Evolutionary conservation across 2,797 vertebrate species (phyloP).

Genomic region (Eutrigla gurnardus): DNA sequence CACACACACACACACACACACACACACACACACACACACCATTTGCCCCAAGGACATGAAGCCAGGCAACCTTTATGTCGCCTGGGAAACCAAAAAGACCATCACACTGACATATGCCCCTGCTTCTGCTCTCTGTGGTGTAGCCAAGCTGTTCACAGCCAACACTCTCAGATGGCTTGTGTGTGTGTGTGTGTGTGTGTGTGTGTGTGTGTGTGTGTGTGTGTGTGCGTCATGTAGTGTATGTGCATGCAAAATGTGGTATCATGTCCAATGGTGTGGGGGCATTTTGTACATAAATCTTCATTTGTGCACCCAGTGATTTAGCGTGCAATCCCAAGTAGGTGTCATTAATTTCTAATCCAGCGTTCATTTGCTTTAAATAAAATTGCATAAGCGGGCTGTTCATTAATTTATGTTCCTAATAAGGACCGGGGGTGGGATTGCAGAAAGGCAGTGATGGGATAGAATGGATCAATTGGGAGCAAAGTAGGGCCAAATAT

Average conservation of each 20-base stretch:
- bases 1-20: constrained; percentile 25
- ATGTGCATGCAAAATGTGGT: constrained; percentile 65
- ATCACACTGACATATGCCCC: constrained; percentile 85
- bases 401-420: constrained; percentile 43
- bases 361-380: constrained; percentile 48
- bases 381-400: constrained; percentile 37
- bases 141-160: constrained; percentile 83
- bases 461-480: constrained; percentile 55
- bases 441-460: constrained; percentile 25
- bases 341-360: constrained; percentile 64
- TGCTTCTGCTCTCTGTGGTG: constrained; percentile 83
- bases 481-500: constrained; percentile 45
- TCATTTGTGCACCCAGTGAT: constrained; percentile 69
- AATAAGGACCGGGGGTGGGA: constrained; percentile 42
- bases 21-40: constrained; percentile 33
- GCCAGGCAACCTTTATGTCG: constrained; percentile 84
- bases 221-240: constrained; percentile 30
- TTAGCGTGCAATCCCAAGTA: constrained; percentile 58
- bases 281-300: constrained; percentile 75
- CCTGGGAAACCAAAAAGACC: constrained; percentile 84
- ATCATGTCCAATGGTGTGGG: constrained; percentile 76
- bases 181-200: constrained; percentile 42
- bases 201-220: constrained; percentile 45
- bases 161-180: constrained; percentile 80
- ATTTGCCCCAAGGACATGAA: constrained; percentile 82